phyloP scores from a whole-genome alignment of 2,113 vertebrate species.

The Brachypodius melanocephalos region DNA sequence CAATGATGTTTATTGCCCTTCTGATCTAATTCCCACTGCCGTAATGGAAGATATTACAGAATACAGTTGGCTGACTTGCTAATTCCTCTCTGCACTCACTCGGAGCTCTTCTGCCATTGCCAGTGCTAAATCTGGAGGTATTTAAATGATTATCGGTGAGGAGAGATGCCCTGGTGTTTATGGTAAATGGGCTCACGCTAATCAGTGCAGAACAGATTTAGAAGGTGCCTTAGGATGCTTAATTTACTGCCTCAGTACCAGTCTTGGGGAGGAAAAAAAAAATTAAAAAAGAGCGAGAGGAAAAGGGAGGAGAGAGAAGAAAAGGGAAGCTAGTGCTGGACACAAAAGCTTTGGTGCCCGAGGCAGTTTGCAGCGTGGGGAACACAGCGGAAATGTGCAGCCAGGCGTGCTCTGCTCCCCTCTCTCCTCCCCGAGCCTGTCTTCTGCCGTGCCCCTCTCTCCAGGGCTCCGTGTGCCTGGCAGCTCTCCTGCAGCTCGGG shows the following conservation, averaged over 20 bases:
- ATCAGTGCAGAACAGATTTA: constrained; percentile 72
- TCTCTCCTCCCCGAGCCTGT: neutral
- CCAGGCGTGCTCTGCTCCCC: neutral
- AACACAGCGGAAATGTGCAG: constrained; percentile 1
- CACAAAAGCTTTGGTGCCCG: neutral
- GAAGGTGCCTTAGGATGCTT: constrained; percentile 66
- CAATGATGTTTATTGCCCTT: constrained; percentile 64
- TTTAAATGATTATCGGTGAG: constrained; percentile 56
- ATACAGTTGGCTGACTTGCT: constrained; percentile 40
- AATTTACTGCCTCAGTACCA: constrained; percentile 59
- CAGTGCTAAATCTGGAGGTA: constrained; percentile 56
- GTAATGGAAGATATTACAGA: constrained; percentile 54
- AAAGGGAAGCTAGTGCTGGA: neutral
- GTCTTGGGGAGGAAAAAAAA: neutral
- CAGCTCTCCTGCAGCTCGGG: neutral
- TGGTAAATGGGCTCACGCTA: constrained; percentile 52
- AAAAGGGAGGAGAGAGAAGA: neutral
- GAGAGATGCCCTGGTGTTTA: constrained; percentile 53
- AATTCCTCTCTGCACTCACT: constrained; percentile 49
- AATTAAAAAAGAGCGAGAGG: neutral
- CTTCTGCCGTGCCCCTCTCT: neutral
- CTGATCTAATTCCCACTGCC: constrained; percentile 53
- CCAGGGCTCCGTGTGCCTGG: neutral
- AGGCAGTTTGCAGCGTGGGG: neutral
- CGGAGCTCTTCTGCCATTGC: constrained; percentile 12